Evolutionary conservation across 1,140 invertebrate species (phyloP), one percentile per base, ranked within the genome.

Genomic region (Bombus consobrinus): DNA sequence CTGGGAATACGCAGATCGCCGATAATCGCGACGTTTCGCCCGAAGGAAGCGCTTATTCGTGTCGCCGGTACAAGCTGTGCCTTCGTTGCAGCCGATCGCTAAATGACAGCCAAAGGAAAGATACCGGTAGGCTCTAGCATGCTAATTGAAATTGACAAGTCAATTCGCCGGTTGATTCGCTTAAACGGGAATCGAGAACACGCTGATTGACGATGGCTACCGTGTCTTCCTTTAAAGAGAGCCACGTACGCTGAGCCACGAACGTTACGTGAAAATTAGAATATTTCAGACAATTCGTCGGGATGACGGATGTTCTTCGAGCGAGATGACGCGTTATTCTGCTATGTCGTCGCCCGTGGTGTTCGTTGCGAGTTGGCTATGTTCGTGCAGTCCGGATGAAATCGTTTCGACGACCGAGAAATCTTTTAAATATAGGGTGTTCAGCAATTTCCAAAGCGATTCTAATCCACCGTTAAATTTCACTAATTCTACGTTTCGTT

Each of bases 121-220:
- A 39, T 15, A 32, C 62, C 43, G 18, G n/a, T 34, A 34, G 25
- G 3, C 41, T 68, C 57, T 62, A 62, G 32, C 32, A 47, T 47
- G 41, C 62, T 79, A 79, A 79, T 79, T 79, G 62, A 79, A 79
- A 79, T 79, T 47, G 41, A 79, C 77, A 28, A 68, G 77, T 79
- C 77, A 66, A 68, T 79, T 47, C 77, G 25, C 59, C 5, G 39
- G 4, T 64, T 34, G 76, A 79, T 79, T 32, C 57, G 28, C 59
- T 78, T 64, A 43, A 78, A 66, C 76, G 74, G 74, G 37, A 77
- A 77, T 39, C 34, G 41, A 28, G 74, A 57, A 76, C 41, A 66
- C 5, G 32, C 6, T 47, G 62, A 79, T 68, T 2, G 62, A 41
- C 62, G 41, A 66, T 43, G 9, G 39, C 62, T 78, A 78, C 59